Evolutionary conservation across 2,888 invertebrate genomes (phyloP).

Genomic region (Zaprionus bogoriensis): DNA sequence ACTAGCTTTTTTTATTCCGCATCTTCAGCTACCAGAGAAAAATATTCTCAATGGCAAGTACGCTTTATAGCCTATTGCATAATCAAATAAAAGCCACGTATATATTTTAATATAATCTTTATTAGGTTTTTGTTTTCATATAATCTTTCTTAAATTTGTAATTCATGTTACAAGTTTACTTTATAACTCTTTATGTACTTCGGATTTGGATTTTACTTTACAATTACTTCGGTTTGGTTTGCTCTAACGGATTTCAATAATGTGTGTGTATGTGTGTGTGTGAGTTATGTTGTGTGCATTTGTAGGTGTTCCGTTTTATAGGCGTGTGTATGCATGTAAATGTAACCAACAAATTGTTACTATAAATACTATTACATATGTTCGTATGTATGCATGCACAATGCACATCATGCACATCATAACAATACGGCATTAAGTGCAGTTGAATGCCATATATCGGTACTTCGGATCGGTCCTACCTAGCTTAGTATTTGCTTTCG

Average conservation of each 20-base stretch:
- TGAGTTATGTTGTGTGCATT: constrained; percentile 17
- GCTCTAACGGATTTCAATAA: constrained; percentile 40
- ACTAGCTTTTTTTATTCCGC: too few relatives aligned
- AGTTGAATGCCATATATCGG: constrained; percentile 39
- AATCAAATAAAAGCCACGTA: neutral
- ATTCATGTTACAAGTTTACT: constrained; percentile 64
- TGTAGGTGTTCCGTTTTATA: constrained; percentile 27
- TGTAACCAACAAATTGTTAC: constrained; percentile 74
- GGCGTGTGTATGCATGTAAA: constrained; percentile 51
- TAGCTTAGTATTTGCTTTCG: constrained; percentile 50
- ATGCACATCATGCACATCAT: constrained; percentile 57
- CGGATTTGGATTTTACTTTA: constrained; percentile 56
- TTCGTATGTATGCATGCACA: constrained; percentile 13
- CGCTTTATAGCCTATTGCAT: too few relatives aligned
- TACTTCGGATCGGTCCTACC: constrained; percentile 56
- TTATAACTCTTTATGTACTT: constrained; percentile 56
- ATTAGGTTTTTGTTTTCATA: constrained; percentile 67
- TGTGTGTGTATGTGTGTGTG: constrained; percentile 33
- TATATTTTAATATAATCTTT: constrained; percentile 74
- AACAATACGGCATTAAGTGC: constrained; percentile 59
- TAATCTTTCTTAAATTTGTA: constrained; percentile 77
- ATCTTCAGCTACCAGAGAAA: too few relatives aligned
- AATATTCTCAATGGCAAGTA: too few relatives aligned
- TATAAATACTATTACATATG: constrained; percentile 65
- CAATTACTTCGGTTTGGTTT: constrained; percentile 42